Base-by-base conservation (phyloP, 2,113 vertebrate species). In the Malurus elegans region DNA sequence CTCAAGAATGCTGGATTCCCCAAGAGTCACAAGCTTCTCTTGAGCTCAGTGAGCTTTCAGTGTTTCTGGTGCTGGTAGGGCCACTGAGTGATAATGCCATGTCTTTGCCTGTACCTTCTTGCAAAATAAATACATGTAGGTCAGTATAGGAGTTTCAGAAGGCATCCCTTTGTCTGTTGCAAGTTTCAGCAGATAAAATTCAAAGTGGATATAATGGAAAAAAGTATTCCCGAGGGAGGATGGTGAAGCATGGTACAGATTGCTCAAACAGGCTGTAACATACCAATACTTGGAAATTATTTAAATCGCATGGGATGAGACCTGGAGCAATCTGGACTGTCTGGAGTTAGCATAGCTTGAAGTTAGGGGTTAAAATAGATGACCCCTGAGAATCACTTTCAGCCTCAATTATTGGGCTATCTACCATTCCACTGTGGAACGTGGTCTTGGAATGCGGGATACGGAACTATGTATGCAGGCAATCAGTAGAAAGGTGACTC, bases 361-460 rank as follows among this genome's bases (percentile, higher is more conserved):
- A 83, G 48, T 32, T 72, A n/a, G 31, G n/a, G 60, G 76, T 76
- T 96, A 62, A 95, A 95, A 94, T 50, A 96, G 84, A 58, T 91
- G 78, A 81, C 36, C 51, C 58, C 51, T 0, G 0, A 58, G 42
- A 61, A n/a, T 81, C 40, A 18, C 10, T 88, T 88, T 32, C 40
- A 75, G 10, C 31, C 21, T 86, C 62, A 86, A 8, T 88, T 56
- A 75, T 57, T 81, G 70, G n/a, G 20, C 75, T 84, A 28, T 80
- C 51, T 91, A 14, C 26, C 3, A 1, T 86, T 81, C 51, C 15
- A 14, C 42, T 50, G 26, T 71, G 60, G 26, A 86, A 53, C 1
- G 0, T 60, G n/a, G 19, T 70, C 18, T 47, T 3, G 9, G 40
- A 60, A 53, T 31, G 14, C 23, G 45, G 47, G 32, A 70, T 47